These are phyloP conservation scores for Sinocyclocheilus anophthalmus DNA, from an alignment of 2,113 vertebrate genomes.

Conservation along the genomic window DNA sequence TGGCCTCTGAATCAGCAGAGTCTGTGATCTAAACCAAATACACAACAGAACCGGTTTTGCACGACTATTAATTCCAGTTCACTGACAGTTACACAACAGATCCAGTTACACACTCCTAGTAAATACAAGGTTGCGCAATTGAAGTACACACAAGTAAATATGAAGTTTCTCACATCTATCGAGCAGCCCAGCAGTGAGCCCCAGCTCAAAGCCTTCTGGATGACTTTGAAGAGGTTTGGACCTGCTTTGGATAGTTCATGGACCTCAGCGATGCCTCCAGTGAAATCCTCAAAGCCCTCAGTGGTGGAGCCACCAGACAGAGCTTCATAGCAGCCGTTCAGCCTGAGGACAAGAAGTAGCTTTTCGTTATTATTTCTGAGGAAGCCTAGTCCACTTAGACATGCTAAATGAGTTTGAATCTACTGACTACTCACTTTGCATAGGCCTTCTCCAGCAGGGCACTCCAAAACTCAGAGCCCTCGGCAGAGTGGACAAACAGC, in stretches of 20 bases:
- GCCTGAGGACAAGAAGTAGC: slow-evolving; percentile 52
- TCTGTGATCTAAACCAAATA: slow-evolving; percentile 14
- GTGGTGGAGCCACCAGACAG: slow-evolving; percentile 76
- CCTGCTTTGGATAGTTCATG: slow-evolving; percentile 74
- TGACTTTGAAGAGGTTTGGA: slow-evolving; percentile 71
- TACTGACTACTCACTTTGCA: slow-evolving; percentile 61
- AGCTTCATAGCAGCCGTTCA: slow-evolving; percentile 81
- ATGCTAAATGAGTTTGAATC: background rate
- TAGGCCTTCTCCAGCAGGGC: slow-evolving; percentile 75
- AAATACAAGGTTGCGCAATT: background rate
- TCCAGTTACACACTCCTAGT: background rate
- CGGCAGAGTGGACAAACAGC: slow-evolving; percentile 61
- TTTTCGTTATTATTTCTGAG: background rate
- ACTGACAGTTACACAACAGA: background rate
- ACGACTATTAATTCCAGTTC: background rate
- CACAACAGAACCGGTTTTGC: background rate
- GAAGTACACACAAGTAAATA: background rate
- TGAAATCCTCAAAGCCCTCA: slow-evolving; percentile 84
- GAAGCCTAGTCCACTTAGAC: background rate
- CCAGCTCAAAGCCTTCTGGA: slow-evolving; percentile 74
- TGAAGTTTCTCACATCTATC: slow-evolving; percentile 1
- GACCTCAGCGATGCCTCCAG: slow-evolving; percentile 75
- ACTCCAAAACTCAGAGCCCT: slow-evolving; percentile 69
- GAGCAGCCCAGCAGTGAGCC: slow-evolving; percentile 81
- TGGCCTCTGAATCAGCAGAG: background rate